Conservation (phyloP, 2,113 vertebrate species). For the Psilopsiagon aymara region DNA sequence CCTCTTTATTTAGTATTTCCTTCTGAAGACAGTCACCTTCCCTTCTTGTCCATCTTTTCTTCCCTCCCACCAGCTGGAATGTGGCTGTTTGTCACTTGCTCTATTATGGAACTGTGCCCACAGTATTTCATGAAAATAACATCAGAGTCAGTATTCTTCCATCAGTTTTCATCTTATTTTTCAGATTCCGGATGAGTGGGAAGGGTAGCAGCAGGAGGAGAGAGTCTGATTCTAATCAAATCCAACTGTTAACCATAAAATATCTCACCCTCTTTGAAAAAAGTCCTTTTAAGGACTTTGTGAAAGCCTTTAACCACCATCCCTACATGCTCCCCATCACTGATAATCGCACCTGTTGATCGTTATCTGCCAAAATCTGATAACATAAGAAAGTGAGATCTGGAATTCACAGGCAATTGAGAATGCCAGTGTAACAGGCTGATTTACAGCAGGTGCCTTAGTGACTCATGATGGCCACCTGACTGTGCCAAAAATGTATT, state of each 20-base stretch:
- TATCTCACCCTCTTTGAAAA: background rate
- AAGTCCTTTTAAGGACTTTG: background rate
- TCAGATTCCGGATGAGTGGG: conserved; percentile 49
- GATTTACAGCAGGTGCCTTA: conserved; percentile 50
- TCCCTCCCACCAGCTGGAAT: background rate
- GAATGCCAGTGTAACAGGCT: conserved; percentile 16
- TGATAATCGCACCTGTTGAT: conserved; percentile 21
- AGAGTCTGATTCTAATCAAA: conserved; percentile 28
- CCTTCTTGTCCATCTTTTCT: background rate
- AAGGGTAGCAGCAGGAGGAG: conserved; percentile 39
- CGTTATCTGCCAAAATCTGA: background rate
- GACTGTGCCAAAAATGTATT: conserved; percentile 28
- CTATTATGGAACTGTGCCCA: conserved; percentile 40
- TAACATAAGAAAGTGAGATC: conserved; percentile 3
- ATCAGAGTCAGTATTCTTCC: conserved; percentile 34
- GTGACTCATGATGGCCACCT: conserved; percentile 3
- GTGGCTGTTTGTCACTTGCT: conserved; percentile 25
- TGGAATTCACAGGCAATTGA: background rate
- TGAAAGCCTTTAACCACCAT: conserved; percentile 21
- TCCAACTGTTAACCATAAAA: conserved; percentile 21
- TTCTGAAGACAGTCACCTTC: background rate
- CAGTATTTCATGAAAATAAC: conserved; percentile 49
- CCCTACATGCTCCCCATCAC: background rate
- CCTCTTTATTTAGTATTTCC: background rate
- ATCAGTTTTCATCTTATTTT: conserved; percentile 58